Evolutionary conservation across 1,140 invertebrate genomes (phyloP).

Genomic region (Trachymyrmex septentrionalis): DNA sequence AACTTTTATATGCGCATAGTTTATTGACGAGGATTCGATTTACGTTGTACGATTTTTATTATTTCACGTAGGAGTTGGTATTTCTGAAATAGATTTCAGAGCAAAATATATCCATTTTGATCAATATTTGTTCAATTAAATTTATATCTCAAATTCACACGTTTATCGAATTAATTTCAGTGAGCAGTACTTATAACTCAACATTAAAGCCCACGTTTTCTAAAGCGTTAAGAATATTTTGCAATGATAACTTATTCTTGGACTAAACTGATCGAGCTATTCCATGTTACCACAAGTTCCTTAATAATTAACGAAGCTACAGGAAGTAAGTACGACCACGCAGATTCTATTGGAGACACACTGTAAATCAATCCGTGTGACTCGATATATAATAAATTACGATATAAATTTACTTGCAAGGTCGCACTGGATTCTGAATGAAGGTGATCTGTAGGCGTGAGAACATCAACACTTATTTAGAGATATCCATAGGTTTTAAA

Average conservation of each 20-base stretch:
- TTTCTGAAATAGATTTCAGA: background rate
- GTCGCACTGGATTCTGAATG: slow-evolving; percentile 4
- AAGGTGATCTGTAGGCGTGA: slow-evolving; percentile 7
- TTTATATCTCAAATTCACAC: background rate
- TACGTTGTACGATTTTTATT: background rate
- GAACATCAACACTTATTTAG: slow-evolving; percentile 20
- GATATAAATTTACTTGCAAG: slow-evolving; percentile 6
- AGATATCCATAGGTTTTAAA: background rate
- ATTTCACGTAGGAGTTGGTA: background rate
- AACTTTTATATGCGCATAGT: too few species aligned
- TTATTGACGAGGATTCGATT: slow-evolving; percentile 3
- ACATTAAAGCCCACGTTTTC: slow-evolving; percentile 2
- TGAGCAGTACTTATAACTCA: background rate
- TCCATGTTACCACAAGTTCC: background rate
- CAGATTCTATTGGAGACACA: slow-evolving; percentile 7
- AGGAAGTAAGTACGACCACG: background rate
- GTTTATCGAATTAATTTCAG: background rate
- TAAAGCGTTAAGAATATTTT: background rate
- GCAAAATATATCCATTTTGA: background rate
- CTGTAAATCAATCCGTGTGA: slow-evolving; percentile 46
- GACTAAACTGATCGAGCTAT: slow-evolving; percentile 5
- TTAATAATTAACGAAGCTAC: slow-evolving; percentile 59
- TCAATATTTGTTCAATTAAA: background rate
- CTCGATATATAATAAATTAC: slow-evolving; percentile 34
- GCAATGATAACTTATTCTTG: slow-evolving; percentile 1